Conservation (phyloP, 2,797 vertebrate genomes). For the Naso thynnoides region DNA sequence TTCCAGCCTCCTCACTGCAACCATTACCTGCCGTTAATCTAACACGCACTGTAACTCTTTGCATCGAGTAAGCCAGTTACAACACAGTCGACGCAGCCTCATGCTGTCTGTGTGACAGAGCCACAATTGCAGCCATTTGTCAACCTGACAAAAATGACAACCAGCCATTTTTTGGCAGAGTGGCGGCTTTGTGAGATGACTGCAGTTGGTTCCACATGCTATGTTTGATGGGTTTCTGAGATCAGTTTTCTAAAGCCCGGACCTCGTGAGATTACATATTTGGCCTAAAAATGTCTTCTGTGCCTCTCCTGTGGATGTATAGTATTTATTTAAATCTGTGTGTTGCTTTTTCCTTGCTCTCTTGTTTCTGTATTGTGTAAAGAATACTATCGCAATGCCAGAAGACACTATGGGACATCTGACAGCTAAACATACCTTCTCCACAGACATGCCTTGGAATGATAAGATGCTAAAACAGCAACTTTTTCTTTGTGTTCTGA, state of each 20-base stretch:
- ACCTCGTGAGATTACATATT: constrained; percentile 25
- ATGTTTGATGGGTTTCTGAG: constrained; percentile 26
- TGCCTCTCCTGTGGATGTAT: constrained; percentile 6
- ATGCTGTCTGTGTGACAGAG: constrained; percentile 19
- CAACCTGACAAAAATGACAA: constrained; percentile 52
- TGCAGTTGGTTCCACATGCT: constrained; percentile 16
- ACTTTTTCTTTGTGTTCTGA: neutral
- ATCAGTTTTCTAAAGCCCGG: constrained; percentile 4
- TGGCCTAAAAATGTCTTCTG: constrained; percentile 30
- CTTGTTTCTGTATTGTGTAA: constrained; percentile 1
- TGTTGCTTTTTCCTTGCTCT: neutral
- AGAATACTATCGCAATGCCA: neutral
- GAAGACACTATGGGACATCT: neutral
- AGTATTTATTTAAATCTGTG: constrained; percentile 23
- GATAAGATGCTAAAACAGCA: neutral
- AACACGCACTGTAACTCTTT: constrained; percentile 15
- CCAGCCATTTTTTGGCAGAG: constrained; percentile 21
- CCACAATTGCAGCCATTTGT: constrained; percentile 43
- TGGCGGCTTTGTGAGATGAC: constrained; percentile 26
- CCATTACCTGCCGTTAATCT: constrained; percentile 31
- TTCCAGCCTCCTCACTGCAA: constrained; percentile 16
- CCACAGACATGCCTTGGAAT: neutral
- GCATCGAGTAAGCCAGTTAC: constrained; percentile 10
- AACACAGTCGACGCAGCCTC: constrained; percentile 16
- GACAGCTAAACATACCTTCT: constrained; percentile 15